Conservation (phyloP, 2,113 vertebrate species). For the Dipodomys merriami region DNA sequence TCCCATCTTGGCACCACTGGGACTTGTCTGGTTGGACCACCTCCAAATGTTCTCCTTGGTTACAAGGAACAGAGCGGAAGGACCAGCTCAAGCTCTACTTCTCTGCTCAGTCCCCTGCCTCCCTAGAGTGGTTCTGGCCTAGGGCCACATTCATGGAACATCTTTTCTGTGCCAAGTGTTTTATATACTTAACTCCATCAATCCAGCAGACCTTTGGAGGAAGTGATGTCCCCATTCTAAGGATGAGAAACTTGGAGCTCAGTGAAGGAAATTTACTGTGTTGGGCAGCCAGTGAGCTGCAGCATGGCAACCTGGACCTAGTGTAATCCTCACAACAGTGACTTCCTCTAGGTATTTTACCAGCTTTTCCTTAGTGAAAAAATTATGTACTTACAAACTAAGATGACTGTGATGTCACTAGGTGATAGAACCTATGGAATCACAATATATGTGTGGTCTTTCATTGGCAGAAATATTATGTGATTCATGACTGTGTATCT, state of each 20-base stretch:
- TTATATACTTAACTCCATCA: rapidly evolving
- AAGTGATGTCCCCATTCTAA: not conserved
- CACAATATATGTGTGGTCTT: too few relatives aligned
- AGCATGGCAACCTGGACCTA: not conserved
- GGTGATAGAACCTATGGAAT: too few relatives aligned
- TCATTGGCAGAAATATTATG: not conserved
- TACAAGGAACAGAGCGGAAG: not conserved
- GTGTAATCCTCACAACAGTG: not conserved
- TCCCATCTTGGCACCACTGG: not conserved
- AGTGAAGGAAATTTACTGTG: not conserved
- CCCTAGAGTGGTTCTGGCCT: not conserved
- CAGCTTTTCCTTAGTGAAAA: not conserved
- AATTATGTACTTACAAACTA: not conserved
- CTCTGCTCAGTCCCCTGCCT: not conserved
- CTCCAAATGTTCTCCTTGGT: not conserved
- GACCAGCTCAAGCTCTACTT: not conserved
- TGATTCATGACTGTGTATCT: not conserved
- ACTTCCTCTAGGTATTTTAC: not conserved
- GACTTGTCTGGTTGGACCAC: not conserved
- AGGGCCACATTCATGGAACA: not conserved
- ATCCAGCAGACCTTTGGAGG: not conserved
- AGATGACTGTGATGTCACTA: not conserved
- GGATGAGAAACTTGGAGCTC: not conserved
- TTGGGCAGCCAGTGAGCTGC: not conserved
- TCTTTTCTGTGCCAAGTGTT: not conserved